A percentile compares a stretch with the other conserved stretches of the same genome.
Evolutionary conservation across 2,888 invertebrate species (phyloP).

Genomic region (Argyresthia goedartella): DNA sequence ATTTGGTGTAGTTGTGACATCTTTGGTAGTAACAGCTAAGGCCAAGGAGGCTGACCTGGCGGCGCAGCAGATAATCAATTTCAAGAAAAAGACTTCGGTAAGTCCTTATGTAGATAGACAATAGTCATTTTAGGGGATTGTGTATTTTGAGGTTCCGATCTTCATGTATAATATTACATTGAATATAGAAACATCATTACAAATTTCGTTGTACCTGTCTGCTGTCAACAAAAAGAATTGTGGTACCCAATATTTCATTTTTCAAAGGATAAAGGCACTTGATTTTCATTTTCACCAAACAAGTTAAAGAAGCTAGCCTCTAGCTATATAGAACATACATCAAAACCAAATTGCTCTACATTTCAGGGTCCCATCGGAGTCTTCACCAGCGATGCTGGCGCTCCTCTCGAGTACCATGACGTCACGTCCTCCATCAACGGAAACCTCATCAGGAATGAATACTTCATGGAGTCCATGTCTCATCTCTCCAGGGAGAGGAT

Average conservation of each 20-base stretch:
- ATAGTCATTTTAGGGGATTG: not conserved
- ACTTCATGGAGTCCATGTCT: conserved; percentile 78
- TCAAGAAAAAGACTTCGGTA: conserved; percentile 43
- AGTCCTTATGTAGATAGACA: conserved; percentile 30
- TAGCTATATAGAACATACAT: not conserved
- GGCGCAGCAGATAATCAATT: conserved; percentile 59
- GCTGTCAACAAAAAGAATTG: too few species aligned
- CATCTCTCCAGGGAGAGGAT: conserved; percentile 90
- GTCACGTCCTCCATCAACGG: conserved; percentile 82
- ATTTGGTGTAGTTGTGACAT: not conserved
- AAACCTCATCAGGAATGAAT: conserved; percentile 82
- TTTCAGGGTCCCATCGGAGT: conserved; percentile 60
- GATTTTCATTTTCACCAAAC: not conserved
- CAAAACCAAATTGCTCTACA: conserved; percentile 11
- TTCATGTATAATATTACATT: not conserved
- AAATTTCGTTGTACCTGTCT: too few species aligned
- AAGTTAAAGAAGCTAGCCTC: not conserved
- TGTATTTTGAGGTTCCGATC: not conserved
- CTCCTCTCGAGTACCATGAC: conserved; percentile 78
- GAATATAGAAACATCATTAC: too few species aligned
- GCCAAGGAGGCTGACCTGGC: conserved; percentile 34
- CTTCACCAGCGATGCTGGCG: conserved; percentile 81
- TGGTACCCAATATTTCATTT: too few species aligned
- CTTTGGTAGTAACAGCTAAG: not conserved
- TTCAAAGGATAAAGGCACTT: too few species aligned